Evolutionary conservation across 2,888 invertebrate species (phyloP), one percentile per base, ranked within the genome.

Genomic region (Caenorhabditis wallacei): DNA sequence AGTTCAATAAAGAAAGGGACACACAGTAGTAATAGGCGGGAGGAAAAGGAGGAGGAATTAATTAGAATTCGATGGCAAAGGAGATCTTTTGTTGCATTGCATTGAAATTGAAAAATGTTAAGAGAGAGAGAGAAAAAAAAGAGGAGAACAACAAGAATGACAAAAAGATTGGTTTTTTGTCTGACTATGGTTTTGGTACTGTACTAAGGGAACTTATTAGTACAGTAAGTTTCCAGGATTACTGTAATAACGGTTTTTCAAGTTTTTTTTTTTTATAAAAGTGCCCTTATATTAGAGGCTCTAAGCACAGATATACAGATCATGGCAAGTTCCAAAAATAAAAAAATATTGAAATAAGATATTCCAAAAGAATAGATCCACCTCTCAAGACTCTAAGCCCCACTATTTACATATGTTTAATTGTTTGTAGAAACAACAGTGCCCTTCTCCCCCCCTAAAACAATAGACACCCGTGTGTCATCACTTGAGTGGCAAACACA

Each of bases 401-500:
- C 16, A 18, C 11, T 57, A 75, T 75, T 51, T 75, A 43, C 63
- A 56, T 75, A 53, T n/a, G 35, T 57, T 26, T 74, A 56, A 64
- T 74, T 74, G 51, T 24, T 37, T 51, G 40, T 56, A 54, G 10
- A 53, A 26, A 56, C 18, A 18, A 18, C n/a, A n/a, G 53, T 48
- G 57, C 54, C 66, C 64, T 66, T 56, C 74, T 74, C 64, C 64
- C 46, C 63, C n/a, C n/a, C n/a, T n/a, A n/a, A n/a, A n/a, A n/a
- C n/a, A n/a, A n/a, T n/a, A n/a, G n/a, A n/a, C n/a, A n/a, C n/a
- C n/a, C n/a, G n/a, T n/a, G n/a, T n/a, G n/a, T n/a, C n/a, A n/a
- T 54, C 51, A 46, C 71, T n/a, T 30, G 30, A 30, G 30, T 30
- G 8, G 30, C 40, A 40, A 10, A 40, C 13, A 16, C 40, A 10